phyloP scores from a whole-genome alignment of 1,140 invertebrate species.

The Parasteatoda tepidariorum region DNA sequence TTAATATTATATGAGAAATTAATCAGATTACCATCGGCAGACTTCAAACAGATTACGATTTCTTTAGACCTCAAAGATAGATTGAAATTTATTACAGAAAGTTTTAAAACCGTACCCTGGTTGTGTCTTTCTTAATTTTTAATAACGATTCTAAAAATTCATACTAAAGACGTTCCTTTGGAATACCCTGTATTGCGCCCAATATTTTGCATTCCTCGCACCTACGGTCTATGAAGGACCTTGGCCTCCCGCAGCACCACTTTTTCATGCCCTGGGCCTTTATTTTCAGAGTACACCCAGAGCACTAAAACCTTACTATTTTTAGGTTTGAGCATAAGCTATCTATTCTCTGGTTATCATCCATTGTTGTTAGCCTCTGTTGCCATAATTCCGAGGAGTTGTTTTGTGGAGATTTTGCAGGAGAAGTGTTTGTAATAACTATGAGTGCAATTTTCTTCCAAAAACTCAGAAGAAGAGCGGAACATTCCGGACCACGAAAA shows the following conservation, averaged over 20 bases:
- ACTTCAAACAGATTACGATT: too few relatives aligned
- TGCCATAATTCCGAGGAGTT: constrained; percentile 25
- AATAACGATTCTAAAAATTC: too few relatives aligned
- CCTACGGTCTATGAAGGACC: too few relatives aligned
- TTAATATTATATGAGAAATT: too few relatives aligned
- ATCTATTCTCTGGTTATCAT: constrained; percentile 20
- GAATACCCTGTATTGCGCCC: too few relatives aligned
- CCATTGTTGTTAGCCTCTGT: neutral
- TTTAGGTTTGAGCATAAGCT: constrained; percentile 41
- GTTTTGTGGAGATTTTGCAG: constrained; percentile 34
- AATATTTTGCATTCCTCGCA: too few relatives aligned
- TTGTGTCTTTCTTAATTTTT: neutral
- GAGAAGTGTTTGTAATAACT: neutral
- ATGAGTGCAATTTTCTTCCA: neutral
- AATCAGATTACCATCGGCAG: too few relatives aligned
- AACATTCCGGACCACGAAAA: neutral
- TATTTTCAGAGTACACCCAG: neutral
- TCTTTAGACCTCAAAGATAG: neutral
- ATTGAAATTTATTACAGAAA: neutral
- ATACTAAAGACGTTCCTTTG: too few relatives aligned
- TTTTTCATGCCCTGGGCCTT: neutral
- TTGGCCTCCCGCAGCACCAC: neutral
- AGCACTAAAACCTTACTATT: neutral
- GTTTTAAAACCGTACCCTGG: neutral
- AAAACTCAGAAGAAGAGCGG: neutral